phyloP scores from a whole-genome alignment of 2,888 invertebrate genomes.

The Eueremaeus valkanovi region DNA sequence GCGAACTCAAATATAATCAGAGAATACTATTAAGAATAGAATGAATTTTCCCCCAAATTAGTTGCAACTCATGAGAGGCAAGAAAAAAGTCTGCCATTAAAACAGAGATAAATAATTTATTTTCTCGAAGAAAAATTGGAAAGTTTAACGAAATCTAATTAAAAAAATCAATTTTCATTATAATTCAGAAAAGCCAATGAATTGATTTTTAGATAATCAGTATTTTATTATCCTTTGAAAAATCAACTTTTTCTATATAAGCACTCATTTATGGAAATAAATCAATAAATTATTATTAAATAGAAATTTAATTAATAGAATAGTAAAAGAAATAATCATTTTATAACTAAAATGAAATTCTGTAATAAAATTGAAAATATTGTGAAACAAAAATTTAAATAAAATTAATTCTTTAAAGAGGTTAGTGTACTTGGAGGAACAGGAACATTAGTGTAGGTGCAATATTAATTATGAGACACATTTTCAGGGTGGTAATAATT shows the following conservation, averaged over 20 bases:
- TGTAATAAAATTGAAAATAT: not conserved
- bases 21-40: too few relatives aligned
- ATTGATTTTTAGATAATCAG: slow-evolving; percentile 17
- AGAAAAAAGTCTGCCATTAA: not conserved
- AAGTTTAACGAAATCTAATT: slow-evolving; percentile 6
- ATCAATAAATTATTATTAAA: not conserved
- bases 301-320: not conserved
- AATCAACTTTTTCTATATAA: not conserved
- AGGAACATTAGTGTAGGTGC: too few relatives aligned
- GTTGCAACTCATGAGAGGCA: not conserved
- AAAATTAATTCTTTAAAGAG: not conserved
- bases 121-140: not conserved
- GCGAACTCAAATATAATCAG: too few relatives aligned
- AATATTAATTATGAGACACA: too few relatives aligned
- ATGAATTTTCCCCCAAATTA: not conserved
- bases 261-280: not conserved
- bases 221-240: slow-evolving; percentile 18
- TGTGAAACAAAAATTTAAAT: not conserved
- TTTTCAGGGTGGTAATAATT: too few relatives aligned
- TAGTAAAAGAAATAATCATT: not conserved
- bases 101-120: not conserved
- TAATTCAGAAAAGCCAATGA: not conserved
- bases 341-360: not conserved
- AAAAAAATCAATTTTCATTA: slow-evolving; percentile 20
- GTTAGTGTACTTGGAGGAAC: too few relatives aligned